phyloP scores from a whole-genome alignment of 2,797 vertebrate genomes.

The Anas acuta region DNA sequence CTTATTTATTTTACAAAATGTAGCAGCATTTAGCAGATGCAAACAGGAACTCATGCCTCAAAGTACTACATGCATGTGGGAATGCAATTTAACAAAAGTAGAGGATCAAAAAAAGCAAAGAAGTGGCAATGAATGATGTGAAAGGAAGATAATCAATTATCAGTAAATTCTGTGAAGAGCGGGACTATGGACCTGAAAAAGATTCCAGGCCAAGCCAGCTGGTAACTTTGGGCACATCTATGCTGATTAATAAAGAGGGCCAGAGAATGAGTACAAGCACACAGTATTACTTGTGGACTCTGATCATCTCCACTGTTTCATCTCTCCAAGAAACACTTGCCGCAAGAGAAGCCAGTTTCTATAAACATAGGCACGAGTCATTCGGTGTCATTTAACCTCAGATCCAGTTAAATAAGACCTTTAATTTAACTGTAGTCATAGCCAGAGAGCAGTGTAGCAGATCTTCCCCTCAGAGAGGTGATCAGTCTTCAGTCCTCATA shows the following conservation, averaged over 20 bases:
- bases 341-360: background rate
- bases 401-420: background rate
- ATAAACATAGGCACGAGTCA: background rate
- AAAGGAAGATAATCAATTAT: background rate
- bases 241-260: background rate
- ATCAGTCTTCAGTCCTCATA: background rate
- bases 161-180: background rate
- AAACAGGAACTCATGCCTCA: background rate
- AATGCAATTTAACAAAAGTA: background rate
- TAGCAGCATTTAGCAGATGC: background rate
- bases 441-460: background rate
- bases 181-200: background rate
- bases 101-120: background rate
- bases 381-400: background rate
- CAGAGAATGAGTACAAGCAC: background rate
- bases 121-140: background rate
- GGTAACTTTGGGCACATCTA: background rate
- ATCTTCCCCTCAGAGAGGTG: background rate
- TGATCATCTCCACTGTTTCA: background rate
- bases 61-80: background rate
- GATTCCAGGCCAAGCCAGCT: background rate
- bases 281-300: background rate
- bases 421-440: background rate
- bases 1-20: background rate
- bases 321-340: background rate